phyloP scores from a whole-genome alignment of 2,888 invertebrate species.

The Aquatica leii region DNA sequence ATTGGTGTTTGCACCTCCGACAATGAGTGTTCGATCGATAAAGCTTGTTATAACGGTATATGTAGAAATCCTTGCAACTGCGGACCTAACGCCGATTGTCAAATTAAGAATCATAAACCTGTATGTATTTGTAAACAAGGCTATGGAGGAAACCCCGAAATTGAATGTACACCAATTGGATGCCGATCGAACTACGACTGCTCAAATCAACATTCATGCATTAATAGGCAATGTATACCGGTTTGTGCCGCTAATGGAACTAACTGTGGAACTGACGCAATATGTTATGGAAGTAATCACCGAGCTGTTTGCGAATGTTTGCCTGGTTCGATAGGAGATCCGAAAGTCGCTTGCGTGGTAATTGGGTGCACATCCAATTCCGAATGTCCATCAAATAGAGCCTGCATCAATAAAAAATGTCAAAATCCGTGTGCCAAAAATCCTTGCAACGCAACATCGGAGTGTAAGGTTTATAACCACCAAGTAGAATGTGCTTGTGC shows the following conservation, averaged over 20 bases:
- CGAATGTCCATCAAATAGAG: conserved; percentile 82
- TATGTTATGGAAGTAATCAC: conserved; percentile 83
- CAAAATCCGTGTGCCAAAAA: conserved; percentile 77
- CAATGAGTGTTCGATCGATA: conserved; percentile 78
- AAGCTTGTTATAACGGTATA: conserved; percentile 80
- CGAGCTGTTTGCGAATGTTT: conserved; percentile 85
- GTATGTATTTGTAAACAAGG: conserved; percentile 86
- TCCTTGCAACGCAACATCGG: conserved; percentile 75
- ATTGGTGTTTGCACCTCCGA: conserved; percentile 78
- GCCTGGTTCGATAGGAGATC: conserved; percentile 83
- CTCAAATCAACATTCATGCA: conserved; percentile 82
- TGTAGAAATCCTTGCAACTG: conserved; percentile 88
- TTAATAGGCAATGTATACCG: conserved; percentile 82
- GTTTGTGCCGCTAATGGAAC: conserved; percentile 77
- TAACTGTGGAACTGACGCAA: conserved; percentile 78
- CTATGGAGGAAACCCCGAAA: conserved; percentile 85
- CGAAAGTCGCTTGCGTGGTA: conserved; percentile 77
- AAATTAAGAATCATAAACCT: conserved; percentile 85
- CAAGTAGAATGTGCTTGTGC: conserved; percentile 84
- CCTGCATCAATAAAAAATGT: conserved; percentile 84
- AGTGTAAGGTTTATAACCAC: conserved; percentile 80
- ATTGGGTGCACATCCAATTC: conserved; percentile 81
- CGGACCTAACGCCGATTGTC: conserved; percentile 85
- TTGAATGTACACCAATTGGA: conserved; percentile 78
- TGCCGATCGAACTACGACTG: conserved; percentile 82